These are phyloP conservation scores for Thinocorus orbignyianus DNA, from an alignment of 2,113 vertebrate genomes.

Conservation along the genomic window DNA sequence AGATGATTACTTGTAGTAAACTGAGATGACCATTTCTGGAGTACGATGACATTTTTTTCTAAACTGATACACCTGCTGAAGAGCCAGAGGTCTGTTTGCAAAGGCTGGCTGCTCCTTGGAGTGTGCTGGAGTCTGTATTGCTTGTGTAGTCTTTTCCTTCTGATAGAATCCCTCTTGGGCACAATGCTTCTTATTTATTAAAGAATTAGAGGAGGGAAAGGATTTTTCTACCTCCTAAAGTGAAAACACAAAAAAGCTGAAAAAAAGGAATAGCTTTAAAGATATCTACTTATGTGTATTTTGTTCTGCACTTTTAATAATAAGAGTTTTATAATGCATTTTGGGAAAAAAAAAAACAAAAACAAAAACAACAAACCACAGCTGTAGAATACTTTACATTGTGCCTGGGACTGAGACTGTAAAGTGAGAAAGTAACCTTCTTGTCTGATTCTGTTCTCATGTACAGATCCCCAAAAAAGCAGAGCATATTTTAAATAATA, in stretches of 20 bases:
- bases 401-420: background rate
- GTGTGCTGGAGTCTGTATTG: background rate
- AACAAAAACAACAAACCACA: no score
- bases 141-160: background rate
- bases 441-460: background rate
- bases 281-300: background rate
- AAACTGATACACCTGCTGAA: background rate
- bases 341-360: background rate
- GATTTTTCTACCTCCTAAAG: background rate
- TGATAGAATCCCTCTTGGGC: background rate
- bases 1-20: accelerated
- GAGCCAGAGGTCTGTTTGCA: background rate
- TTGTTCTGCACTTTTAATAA: background rate
- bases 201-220: background rate
- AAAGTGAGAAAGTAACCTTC: background rate
- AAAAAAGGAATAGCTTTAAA: background rate
- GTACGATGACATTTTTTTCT: background rate
- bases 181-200: background rate
- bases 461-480: background rate
- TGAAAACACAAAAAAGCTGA: background rate
- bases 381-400: background rate
- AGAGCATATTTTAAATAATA: background rate
- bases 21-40: background rate
- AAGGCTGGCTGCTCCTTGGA: background rate
- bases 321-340: background rate